These are phyloP conservation scores for Syngnathus scovelli DNA, from an alignment of 2,113 vertebrate species.

Conservation along the genomic window DNA sequence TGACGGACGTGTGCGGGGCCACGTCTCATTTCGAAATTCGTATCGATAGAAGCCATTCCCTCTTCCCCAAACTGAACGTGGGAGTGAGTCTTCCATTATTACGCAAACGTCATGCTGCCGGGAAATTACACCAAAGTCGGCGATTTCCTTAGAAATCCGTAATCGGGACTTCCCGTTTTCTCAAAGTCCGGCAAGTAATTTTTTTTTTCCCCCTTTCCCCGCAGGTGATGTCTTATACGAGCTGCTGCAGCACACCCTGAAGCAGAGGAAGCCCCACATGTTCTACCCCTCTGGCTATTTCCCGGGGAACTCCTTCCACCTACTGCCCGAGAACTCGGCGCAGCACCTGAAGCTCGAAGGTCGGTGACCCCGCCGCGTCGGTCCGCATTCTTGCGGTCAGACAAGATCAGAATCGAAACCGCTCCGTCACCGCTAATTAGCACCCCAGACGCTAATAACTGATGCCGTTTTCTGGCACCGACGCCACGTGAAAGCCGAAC, in stretches of 20 bases:
- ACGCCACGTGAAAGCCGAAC: constrained; percentile 4
- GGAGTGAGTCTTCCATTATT: constrained; percentile 29
- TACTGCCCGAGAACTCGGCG: constrained; percentile 76
- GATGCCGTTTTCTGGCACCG: constrained; percentile 12
- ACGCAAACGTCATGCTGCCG: constrained; percentile 26
- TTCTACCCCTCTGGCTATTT: constrained; percentile 87
- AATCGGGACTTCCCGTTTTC: background rate
- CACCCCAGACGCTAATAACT: constrained; percentile 3
- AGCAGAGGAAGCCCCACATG: constrained; percentile 84
- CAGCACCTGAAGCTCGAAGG: constrained; percentile 92
- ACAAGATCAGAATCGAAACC: background rate
- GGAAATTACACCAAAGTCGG: constrained; percentile 17
- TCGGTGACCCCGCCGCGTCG: constrained; percentile 37
- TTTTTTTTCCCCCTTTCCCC: constrained; percentile 10
- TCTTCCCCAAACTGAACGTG: no score
- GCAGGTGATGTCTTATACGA: constrained; percentile 96
- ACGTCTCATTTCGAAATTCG: constrained; percentile 13
- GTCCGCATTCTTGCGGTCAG: background rate
- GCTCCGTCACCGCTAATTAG: background rate
- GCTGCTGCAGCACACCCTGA: constrained; percentile 95
- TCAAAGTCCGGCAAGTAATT: background rate
- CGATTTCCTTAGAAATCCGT: background rate
- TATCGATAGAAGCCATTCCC: no score
- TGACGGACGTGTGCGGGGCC: background rate
- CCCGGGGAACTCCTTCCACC: constrained; percentile 85